Conservation (phyloP, 2,113 vertebrate genomes). For the Tragelaphus imberbis region DNA sequence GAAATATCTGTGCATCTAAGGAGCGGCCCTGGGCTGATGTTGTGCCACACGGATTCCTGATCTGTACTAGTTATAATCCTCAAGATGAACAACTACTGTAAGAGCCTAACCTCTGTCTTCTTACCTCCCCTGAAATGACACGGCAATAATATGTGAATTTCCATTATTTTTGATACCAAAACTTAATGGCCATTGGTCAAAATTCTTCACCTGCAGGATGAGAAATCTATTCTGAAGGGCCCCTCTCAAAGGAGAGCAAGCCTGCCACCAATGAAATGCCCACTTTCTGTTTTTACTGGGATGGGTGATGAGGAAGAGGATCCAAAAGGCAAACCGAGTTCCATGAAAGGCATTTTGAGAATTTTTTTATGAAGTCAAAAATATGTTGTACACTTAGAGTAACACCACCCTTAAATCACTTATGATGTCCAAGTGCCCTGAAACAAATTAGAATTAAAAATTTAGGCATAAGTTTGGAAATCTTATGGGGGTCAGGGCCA, state of each 20-base stretch:
- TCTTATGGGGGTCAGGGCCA: not conserved
- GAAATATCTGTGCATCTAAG: not conserved
- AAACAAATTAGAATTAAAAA: not conserved
- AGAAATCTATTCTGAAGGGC: not conserved
- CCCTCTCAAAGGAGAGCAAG: slow-evolving; percentile 7
- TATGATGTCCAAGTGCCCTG: not conserved
- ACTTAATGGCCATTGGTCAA: not conserved
- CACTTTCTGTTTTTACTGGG: not conserved
- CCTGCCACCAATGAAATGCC: not conserved
- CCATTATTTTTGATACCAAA: not conserved
- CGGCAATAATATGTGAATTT: not conserved
- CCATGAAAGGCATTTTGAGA: not conserved
- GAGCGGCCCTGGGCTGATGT: not conserved
- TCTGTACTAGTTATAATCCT: not conserved
- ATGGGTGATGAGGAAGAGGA: not conserved
- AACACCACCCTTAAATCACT: not conserved
- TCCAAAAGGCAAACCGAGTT: not conserved
- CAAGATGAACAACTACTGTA: not conserved
- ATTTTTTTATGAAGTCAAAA: not conserved
- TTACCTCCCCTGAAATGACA: not conserved
- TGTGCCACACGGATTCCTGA: not conserved
- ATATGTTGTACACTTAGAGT: not conserved
- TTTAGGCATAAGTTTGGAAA: not conserved
- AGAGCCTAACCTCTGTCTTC: not conserved
- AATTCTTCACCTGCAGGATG: not conserved